phyloP scores from a whole-genome alignment of 2,797 vertebrate genomes.

The Crenuchus spilurus region DNA sequence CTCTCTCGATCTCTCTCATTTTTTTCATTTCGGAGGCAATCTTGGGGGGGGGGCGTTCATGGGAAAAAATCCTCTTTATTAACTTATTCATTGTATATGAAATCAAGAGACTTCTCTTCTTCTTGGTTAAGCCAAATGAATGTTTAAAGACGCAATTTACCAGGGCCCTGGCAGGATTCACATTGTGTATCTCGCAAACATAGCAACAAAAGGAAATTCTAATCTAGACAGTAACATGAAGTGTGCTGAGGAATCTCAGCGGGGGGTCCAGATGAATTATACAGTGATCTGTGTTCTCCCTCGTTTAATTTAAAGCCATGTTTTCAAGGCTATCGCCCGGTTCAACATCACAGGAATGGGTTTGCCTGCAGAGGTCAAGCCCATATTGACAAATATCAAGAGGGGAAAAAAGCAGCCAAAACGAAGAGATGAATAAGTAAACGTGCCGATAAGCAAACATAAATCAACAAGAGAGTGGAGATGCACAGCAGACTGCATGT shows the following conservation, averaged over 20 bases:
- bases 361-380: conserved; percentile 74
- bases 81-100: conserved; percentile 85
- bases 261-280: conserved; percentile 82
- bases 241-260: conserved; percentile 71
- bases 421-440: conserved; percentile 72
- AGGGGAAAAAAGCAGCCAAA: conserved; percentile 69
- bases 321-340: conserved; percentile 77
- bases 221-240: conserved; percentile 78
- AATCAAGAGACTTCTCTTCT: conserved; percentile 76
- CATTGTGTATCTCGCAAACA: conserved; percentile 82
- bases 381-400: conserved; percentile 73
- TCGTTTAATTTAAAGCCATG: conserved; percentile 81
- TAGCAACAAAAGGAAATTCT: conserved; percentile 82
- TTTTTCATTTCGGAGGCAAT: conserved; percentile 63
- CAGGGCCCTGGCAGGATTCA: conserved; percentile 76
- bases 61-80: conserved; percentile 77
- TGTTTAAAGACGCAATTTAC: conserved; percentile 87
- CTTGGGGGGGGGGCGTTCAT: conserved; percentile 59
- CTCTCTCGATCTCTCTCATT: conserved; percentile 38
- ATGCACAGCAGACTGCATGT: conserved; percentile 44
- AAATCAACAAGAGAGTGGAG: conserved; percentile 57
- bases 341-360: conserved; percentile 72
- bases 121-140: conserved; percentile 83
- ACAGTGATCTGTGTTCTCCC: conserved; percentile 82
- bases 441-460: conserved; percentile 68